These are phyloP conservation scores for Lithophane ornitopus DNA, from an alignment of 2,888 invertebrate species.

Conservation along the genomic window DNA sequence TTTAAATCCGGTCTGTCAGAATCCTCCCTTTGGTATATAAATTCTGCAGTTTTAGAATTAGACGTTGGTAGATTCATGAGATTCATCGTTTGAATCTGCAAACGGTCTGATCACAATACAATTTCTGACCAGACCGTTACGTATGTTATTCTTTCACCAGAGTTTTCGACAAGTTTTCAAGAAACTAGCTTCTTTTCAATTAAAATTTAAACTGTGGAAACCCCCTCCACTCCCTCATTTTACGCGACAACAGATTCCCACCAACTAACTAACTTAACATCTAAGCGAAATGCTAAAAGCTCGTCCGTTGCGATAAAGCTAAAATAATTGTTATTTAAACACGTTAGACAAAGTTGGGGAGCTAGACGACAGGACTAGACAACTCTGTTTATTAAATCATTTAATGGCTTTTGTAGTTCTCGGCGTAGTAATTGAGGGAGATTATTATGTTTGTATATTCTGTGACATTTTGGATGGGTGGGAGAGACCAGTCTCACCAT, in stretches of 20 bases:
- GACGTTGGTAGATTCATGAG: background rate
- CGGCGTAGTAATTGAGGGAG: background rate
- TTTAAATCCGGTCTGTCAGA: background rate
- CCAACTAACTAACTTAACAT: slow-evolving; percentile 68
- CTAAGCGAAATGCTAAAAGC: slow-evolving; percentile 68
- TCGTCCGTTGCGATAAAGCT: slow-evolving; percentile 56
- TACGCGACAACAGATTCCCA: slow-evolving; percentile 45
- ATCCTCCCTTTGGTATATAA: too few species aligned
- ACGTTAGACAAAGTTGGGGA: slow-evolving; percentile 55
- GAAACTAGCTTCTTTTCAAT: background rate
- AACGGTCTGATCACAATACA: background rate
- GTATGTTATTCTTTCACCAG: background rate
- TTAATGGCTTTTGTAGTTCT: slow-evolving; percentile 34
- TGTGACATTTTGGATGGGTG: background rate
- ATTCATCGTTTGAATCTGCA: background rate
- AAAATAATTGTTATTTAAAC: slow-evolving; percentile 69
- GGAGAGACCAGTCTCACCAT: background rate
- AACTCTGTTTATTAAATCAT: slow-evolving; percentile 54
- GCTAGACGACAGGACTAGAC: slow-evolving; percentile 28
- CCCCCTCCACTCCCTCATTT: slow-evolving; percentile 4
- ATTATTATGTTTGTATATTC: slow-evolving; percentile 8
- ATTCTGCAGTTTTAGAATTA: background rate
- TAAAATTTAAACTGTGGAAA: slow-evolving; percentile 21
- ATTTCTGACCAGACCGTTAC: too few species aligned
- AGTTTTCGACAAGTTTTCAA: background rate